These are phyloP conservation scores for Pterophyllum scalare DNA, from an alignment of 2,113 vertebrate species.

Conservation along the genomic window DNA sequence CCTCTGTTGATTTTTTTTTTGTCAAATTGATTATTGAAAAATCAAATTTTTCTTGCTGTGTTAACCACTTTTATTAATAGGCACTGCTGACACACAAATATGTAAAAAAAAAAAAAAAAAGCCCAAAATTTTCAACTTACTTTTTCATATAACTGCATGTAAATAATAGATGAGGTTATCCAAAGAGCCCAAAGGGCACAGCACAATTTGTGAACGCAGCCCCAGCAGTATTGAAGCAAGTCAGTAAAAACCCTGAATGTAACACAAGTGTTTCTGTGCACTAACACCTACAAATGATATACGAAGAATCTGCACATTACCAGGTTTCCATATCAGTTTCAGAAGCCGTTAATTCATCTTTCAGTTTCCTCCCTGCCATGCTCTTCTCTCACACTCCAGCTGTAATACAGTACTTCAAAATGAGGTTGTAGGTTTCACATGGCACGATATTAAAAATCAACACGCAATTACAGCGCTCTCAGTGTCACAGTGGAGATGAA, in stretches of 20 bases:
- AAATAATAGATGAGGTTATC: neutral
- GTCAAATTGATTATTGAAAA: neutral
- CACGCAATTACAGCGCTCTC: conserved; percentile 35
- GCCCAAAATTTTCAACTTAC: neutral
- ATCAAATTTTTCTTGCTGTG: neutral
- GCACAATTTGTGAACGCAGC: conserved; percentile 1
- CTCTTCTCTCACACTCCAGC: conserved; percentile 47
- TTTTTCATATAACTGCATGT: neutral
- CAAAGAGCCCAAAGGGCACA: conserved; percentile 2
- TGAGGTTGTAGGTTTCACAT: conserved; percentile 75
- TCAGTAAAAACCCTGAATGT: conserved; percentile 54
- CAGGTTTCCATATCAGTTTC: conserved; percentile 70
- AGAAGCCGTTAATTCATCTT: conserved; percentile 50
- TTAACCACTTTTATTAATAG: neutral
- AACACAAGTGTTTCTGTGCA: conserved; percentile 32
- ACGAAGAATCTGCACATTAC: conserved; percentile 18
- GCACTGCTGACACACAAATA: neutral
- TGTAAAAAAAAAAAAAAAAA: neutral
- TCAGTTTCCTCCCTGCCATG: conserved; percentile 64
- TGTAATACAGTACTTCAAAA: conserved; percentile 67
- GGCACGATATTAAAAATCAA: conserved; percentile 64
- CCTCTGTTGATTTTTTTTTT: neutral
- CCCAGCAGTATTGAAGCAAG: conserved; percentile 27
- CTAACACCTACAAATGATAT: conserved; percentile 12
- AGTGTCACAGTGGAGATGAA: conserved; percentile 21